Evolutionary conservation across 1,140 invertebrate species (phyloP).

Genomic region (Lepidurus apus): DNA sequence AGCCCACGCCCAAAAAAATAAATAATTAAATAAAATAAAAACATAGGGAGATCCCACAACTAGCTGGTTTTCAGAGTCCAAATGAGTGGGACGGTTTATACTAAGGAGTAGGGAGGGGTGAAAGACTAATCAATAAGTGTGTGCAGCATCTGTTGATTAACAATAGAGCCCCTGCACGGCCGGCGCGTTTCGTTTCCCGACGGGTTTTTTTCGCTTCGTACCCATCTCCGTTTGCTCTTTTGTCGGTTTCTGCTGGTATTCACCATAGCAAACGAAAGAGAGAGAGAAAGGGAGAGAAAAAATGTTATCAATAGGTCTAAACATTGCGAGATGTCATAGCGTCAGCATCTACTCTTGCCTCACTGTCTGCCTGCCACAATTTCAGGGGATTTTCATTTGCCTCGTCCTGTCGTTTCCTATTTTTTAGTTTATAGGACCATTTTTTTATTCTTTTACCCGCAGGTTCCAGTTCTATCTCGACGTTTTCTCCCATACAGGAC

Average conservation of each 20-base stretch:
- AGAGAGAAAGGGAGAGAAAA: background rate
- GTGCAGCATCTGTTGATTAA: slow-evolving; percentile 21
- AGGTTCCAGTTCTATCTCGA: background rate
- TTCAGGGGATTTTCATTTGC: slow-evolving; percentile 13
- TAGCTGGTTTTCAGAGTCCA: background rate
- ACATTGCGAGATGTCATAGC: background rate
- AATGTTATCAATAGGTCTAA: slow-evolving; percentile 6
- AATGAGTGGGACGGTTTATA: slow-evolving; percentile 11
- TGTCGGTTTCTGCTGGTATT: background rate
- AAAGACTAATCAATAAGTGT: slow-evolving; percentile 15
- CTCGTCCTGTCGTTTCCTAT: background rate
- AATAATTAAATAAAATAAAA: no score
- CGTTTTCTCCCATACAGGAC: slow-evolving; percentile 1
- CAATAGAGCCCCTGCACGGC: slow-evolving; percentile 1
- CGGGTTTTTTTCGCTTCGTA: background rate
- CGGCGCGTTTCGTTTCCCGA: background rate
- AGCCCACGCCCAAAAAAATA: no score
- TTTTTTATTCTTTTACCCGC: background rate
- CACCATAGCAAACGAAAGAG: background rate
- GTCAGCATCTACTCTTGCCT: background rate
- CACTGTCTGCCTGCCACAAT: background rate
- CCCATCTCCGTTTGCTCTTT: background rate
- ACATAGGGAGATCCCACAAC: background rate
- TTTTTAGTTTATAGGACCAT: background rate
- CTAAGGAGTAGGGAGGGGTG: slow-evolving; percentile 1